phyloP scores from a whole-genome alignment of 1,140 invertebrate species.

The Lordiphosa clarofinis region DNA sequence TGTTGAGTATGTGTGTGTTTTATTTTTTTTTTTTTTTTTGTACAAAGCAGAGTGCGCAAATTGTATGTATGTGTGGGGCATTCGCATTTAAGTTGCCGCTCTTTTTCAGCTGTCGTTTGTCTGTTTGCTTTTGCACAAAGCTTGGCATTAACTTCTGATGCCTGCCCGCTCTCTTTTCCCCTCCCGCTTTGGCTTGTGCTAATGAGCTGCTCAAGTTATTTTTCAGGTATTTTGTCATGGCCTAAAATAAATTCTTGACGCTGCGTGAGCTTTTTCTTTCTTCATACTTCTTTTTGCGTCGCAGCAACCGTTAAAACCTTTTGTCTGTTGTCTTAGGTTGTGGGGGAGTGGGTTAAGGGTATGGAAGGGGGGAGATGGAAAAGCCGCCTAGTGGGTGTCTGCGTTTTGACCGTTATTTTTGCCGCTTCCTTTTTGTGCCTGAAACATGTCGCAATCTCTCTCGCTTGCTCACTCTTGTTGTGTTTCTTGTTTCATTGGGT shows the following conservation, averaged over 20 bases:
- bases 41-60: constrained; percentile 66
- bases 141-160: constrained; percentile 43
- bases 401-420: constrained; percentile 68
- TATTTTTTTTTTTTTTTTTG: constrained; percentile 16
- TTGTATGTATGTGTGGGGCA: constrained; percentile 36
- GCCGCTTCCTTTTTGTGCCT: constrained; percentile 44
- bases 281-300: constrained; percentile 26
- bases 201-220: constrained; percentile 44
- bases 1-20: constrained; percentile 36
- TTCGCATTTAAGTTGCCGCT: constrained; percentile 65
- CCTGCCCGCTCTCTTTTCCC: constrained; percentile 8
- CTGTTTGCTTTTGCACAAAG: constrained; percentile 55
- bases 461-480: constrained; percentile 15
- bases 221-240: constrained; percentile 58
- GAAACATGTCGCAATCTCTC: constrained; percentile 9
- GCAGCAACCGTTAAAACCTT: constrained; percentile 49
- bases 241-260: constrained; percentile 50
- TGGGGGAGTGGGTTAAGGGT: background rate
- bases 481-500: constrained; percentile 1
- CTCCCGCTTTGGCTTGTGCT: constrained; percentile 29
- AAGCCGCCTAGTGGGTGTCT: constrained; percentile 39
- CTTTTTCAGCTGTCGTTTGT: constrained; percentile 61
- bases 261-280: constrained; percentile 15
- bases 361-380: background rate
- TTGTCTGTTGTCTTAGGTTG: constrained; percentile 66